Percentiles rank a stretch among this genome's conserved stretches.
These are phyloP conservation scores for Dysidea cf. avara DNA, from an alignment of 37 sponge, comb jelly and placozoan genomes.

Conservation along the genomic window DNA sequence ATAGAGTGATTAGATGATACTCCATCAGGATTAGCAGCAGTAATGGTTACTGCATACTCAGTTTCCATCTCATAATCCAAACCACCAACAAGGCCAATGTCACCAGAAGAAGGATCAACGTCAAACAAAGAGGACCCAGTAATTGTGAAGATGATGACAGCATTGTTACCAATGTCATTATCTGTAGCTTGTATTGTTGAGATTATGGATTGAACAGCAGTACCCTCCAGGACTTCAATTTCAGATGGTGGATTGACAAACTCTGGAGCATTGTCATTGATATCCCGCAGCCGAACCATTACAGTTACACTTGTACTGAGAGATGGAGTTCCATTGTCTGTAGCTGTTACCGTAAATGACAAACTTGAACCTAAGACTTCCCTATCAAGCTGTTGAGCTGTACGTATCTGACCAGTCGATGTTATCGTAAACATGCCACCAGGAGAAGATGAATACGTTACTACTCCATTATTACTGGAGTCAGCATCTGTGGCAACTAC, in stretches of 20 bases:
- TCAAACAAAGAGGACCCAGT: slow-evolving; percentile 9
- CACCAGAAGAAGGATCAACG: slow-evolving; percentile 31
- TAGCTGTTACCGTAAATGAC: slow-evolving; percentile 26
- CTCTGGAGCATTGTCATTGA: slow-evolving; percentile 33
- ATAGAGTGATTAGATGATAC: background rate
- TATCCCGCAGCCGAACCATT: slow-evolving; percentile 12
- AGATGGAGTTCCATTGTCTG: slow-evolving; percentile 45
- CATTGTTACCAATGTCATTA: slow-evolving; percentile 51
- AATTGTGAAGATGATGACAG: slow-evolving; percentile 17
- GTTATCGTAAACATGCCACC: slow-evolving; percentile 6
- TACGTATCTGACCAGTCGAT: too few relatives aligned
- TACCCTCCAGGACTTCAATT: slow-evolving; percentile 11
- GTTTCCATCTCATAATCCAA: slow-evolving; percentile 59
- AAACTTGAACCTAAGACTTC: too few relatives aligned
- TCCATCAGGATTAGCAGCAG: slow-evolving; percentile 32
- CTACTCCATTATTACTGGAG: background rate
- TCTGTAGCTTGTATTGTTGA: slow-evolving; percentile 48
- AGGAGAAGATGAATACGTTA: background rate
- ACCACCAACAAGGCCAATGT: background rate
- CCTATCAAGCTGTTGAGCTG: too few relatives aligned
- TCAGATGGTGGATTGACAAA: slow-evolving; percentile 1
- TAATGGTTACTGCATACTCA: slow-evolving; percentile 20
- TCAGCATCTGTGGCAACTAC: slow-evolving; percentile 21
- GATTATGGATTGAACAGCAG: slow-evolving; percentile 1
- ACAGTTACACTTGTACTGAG: background rate